These are phyloP conservation scores for Trogon surrucura DNA, from an alignment of 2,113 vertebrate genomes.

Conservation along the genomic window DNA sequence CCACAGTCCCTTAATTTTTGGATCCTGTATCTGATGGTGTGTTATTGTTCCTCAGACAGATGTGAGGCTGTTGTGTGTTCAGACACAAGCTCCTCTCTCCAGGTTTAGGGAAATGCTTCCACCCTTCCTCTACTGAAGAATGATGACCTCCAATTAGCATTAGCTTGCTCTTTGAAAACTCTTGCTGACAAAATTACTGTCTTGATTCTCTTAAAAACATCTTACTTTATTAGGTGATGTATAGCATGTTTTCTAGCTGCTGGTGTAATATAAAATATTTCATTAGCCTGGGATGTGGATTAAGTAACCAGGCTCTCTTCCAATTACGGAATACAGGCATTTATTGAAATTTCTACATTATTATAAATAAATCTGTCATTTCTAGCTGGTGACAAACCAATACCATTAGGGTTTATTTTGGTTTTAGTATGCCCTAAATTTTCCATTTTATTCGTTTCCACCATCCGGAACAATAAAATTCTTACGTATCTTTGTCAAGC, in stretches of 20 bases:
- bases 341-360: constrained; percentile 40
- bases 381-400: not conserved
- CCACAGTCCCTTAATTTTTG: constrained; percentile 18
- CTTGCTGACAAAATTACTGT: not conserved
- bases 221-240: not conserved
- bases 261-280: constrained; percentile 45
- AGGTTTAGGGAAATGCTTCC: not conserved
- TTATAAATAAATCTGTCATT: constrained; percentile 52
- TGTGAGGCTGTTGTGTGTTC: not conserved
- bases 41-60: not conserved
- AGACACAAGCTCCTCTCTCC: not conserved
- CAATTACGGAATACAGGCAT: not conserved
- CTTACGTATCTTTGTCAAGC: not conserved
- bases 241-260: constrained; percentile 3
- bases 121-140: not conserved
- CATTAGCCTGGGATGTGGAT: constrained; percentile 42
- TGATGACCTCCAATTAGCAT: not conserved
- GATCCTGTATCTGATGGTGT: not conserved
- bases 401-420: not conserved
- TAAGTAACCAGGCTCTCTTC: constrained; percentile 23
- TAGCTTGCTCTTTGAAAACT: not conserved
- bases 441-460: not conserved
- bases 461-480: not conserved
- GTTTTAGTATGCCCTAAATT: not conserved
- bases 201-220: not conserved